Percentiles rank a stretch among this genome's conserved stretches.
phyloP scores from a whole-genome alignment of 2,888 invertebrate genomes.

The Loripinus fragilis region DNA sequence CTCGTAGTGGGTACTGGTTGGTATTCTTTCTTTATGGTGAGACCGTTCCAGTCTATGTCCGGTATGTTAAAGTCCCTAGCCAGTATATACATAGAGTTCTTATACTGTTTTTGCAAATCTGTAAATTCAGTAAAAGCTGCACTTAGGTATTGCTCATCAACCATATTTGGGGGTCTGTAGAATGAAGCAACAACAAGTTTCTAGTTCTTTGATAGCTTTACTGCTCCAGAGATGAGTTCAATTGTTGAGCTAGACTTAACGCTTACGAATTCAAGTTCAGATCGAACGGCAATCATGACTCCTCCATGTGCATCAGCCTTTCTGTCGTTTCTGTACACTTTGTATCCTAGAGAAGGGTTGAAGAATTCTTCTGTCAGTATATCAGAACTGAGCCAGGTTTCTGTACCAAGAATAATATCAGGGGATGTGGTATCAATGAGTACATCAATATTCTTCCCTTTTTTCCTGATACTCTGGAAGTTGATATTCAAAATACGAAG shows the following conservation, averaged over 20 bases:
- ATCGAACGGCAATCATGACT: no score
- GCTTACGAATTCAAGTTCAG: no score
- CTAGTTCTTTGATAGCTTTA: no score
- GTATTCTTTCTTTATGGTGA: neutral
- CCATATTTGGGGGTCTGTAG: neutral
- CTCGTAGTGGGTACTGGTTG: neutral
- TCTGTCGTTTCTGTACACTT: neutral
- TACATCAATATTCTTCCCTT: no score
- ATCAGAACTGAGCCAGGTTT: neutral
- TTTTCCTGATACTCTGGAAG: no score
- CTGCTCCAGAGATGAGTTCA: no score
- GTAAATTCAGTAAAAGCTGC: neutral
- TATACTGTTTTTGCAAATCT: neutral
- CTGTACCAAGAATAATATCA: neutral
- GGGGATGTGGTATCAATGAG: neutral
- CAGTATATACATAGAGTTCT: neutral
- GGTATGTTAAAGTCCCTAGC: neutral
- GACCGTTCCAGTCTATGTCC: neutral
- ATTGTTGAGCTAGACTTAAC: no score
- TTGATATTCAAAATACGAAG: neutral
- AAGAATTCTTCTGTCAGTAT: no score
- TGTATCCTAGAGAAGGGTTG: no score
- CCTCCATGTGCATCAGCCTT: no score
- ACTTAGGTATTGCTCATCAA: neutral
- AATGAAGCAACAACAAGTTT: neutral